A percentile compares a stretch with the other conserved stretches of the same genome.
Conservation (phyloP, 2,888 invertebrate species). For the Cerceris rybyensis region DNA sequence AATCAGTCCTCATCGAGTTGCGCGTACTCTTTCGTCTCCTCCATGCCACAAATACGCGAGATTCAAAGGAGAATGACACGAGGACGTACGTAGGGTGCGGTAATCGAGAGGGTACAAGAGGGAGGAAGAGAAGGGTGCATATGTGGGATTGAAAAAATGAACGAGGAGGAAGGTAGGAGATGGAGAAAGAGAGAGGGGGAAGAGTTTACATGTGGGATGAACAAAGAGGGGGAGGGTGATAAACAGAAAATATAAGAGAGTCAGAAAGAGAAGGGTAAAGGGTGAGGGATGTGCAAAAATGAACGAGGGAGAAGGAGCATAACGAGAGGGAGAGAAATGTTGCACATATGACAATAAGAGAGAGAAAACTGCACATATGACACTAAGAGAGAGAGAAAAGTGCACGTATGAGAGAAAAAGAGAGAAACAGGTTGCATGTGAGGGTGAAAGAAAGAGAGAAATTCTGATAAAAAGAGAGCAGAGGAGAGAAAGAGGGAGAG, state of each 20-base stretch:
- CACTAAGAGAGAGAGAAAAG: too few species aligned
- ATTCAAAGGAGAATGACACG: slow-evolving; percentile 36
- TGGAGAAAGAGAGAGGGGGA: slow-evolving; percentile 6
- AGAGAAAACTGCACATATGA: too few species aligned
- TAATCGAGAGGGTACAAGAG: background rate
- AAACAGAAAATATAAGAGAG: too few species aligned
- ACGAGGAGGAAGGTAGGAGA: slow-evolving; percentile 41
- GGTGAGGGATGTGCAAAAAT: too few species aligned
- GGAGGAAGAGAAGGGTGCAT: slow-evolving; percentile 4
- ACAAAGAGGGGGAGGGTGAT: too few species aligned
- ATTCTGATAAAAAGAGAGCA: slow-evolving; percentile 2
- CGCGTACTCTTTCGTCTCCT: background rate
- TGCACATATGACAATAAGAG: too few species aligned
- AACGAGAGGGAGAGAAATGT: too few species aligned
- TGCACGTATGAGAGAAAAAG: too few species aligned
- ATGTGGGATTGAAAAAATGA: slow-evolving; percentile 44
- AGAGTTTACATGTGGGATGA: background rate
- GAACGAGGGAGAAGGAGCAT: too few species aligned
- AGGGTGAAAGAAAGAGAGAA: slow-evolving; percentile 47
- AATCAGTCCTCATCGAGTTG: slow-evolving; percentile 41
- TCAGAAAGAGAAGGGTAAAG: too few species aligned
- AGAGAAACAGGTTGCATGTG: too few species aligned
- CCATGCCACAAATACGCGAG: slow-evolving; percentile 14
- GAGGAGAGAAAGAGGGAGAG: slow-evolving; percentile 4
- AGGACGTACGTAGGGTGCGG: slow-evolving; percentile 37